A percentile compares a stretch with the other conserved stretches of the same genome.
phyloP scores from a whole-genome alignment of 2,797 vertebrate genomes.

The Pygocentrus nattereri region DNA sequence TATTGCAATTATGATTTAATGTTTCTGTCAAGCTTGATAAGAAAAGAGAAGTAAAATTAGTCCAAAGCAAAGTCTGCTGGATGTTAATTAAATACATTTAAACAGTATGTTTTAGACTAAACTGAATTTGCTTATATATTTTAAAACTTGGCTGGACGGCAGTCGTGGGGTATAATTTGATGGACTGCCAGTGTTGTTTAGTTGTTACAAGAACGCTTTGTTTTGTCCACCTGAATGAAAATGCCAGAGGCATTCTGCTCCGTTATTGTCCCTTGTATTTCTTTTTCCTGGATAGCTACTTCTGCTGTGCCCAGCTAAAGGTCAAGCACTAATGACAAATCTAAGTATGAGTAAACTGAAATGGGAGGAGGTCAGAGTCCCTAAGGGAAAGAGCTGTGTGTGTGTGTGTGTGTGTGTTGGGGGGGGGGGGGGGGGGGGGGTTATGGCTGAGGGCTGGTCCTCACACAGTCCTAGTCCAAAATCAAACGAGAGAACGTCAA shows the following conservation, averaged over 20 bases:
- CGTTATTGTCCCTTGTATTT: neutral
- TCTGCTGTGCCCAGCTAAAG: constrained; percentile 5
- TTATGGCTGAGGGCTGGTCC: neutral
- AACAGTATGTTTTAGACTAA: constrained; percentile 29
- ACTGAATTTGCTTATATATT: constrained; percentile 12
- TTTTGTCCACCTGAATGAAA: constrained; percentile 19
- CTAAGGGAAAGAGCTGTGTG: neutral
- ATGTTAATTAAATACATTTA: constrained; percentile 57
- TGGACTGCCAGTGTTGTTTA: no score
- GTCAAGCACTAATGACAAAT: constrained; percentile 34
- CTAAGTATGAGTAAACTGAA: constrained; percentile 7
- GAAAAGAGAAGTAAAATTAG: constrained; percentile 37
- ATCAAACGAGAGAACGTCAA: neutral
- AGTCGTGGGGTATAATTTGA: constrained; percentile 14
- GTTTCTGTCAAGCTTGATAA: constrained; percentile 57
- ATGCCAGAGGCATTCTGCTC: neutral
- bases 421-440: no score
- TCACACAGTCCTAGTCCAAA: neutral
- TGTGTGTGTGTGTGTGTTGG: no score
- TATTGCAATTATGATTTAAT: constrained; percentile 62
- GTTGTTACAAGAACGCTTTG: neutral
- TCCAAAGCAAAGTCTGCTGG: constrained; percentile 9
- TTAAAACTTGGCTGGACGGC: constrained; percentile 17
- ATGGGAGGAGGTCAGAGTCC: constrained; percentile 8
- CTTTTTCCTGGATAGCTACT: neutral